Evolutionary conservation across 1,140 invertebrate species (phyloP).

Genomic region (Brachionus koreanus): DNA sequence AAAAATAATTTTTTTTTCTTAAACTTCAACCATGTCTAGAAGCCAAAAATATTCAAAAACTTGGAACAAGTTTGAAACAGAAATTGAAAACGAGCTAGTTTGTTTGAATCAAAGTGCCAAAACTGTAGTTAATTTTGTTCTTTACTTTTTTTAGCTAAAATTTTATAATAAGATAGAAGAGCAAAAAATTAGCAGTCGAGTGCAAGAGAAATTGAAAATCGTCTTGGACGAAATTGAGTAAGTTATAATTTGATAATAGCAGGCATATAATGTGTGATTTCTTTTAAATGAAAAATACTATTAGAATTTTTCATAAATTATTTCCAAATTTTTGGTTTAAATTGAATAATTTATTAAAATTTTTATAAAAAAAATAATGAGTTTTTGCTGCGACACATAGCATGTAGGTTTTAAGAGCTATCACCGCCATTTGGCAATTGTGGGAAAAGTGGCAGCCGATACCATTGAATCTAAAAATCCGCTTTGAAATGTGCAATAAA

Average conservation of each 20-base stretch:
- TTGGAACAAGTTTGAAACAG: not conserved
- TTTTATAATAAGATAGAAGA: not conserved
- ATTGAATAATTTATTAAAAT: not conserved
- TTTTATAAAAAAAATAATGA: too few species aligned
- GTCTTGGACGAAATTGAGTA: not conserved
- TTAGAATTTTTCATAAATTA: not conserved
- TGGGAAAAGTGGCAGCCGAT: too few species aligned
- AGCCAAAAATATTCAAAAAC: not conserved
- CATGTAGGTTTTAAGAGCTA: too few species aligned
- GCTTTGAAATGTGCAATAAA: too few species aligned
- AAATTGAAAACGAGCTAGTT: not conserved
- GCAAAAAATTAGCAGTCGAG: not conserved
- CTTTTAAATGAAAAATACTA: not conserved
- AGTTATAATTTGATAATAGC: not conserved
- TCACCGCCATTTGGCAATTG: too few species aligned
- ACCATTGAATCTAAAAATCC: too few species aligned
- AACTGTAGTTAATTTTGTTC: not conserved
- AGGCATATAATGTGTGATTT: too few species aligned
- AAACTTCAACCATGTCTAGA: not conserved
- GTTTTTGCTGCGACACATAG: too few species aligned
- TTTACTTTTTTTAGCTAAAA: not conserved
- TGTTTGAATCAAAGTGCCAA: not conserved
- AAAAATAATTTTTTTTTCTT: not conserved
- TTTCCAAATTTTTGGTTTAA: not conserved
- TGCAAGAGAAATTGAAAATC: not conserved